These are phyloP conservation scores for Germaria angustata DNA, from an alignment of 2,888 invertebrate genomes.

Conservation along the genomic window DNA sequence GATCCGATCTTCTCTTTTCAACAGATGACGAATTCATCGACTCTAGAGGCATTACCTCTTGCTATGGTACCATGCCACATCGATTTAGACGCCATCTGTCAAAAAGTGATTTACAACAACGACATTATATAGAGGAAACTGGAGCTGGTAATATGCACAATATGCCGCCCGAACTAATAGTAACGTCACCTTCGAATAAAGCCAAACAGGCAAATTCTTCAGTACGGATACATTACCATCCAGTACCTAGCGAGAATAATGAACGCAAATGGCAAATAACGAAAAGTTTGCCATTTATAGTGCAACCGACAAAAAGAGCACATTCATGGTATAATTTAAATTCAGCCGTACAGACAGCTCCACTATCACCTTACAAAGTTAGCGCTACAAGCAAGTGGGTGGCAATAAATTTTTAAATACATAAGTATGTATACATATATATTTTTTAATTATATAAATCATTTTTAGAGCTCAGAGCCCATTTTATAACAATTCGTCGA, in stretches of 20 bases:
- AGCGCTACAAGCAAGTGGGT: conserved; percentile 70
- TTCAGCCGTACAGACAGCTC: conserved; percentile 2
- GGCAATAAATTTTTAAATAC: neutral
- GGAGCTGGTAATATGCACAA: conserved; percentile 71
- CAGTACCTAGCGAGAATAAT: conserved; percentile 24
- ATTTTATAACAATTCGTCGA: conserved; percentile 33
- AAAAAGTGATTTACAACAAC: conserved; percentile 77
- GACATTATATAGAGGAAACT: conserved; percentile 76
- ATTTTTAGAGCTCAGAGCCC: conserved; percentile 1
- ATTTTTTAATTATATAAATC: neutral
- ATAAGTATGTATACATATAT: no score
- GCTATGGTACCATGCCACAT: conserved; percentile 71
- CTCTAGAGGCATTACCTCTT: conserved; percentile 53
- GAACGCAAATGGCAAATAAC: conserved; percentile 65
- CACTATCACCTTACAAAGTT: conserved; percentile 54
- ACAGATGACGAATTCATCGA: conserved; percentile 82
- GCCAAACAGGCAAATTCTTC: conserved; percentile 64
- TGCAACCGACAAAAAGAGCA: conserved; percentile 71
- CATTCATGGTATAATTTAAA: conserved; percentile 79
- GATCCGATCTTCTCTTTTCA: conserved; percentile 83
- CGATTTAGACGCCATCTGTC: conserved; percentile 74
- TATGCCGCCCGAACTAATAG: conserved; percentile 81
- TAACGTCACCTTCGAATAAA: conserved; percentile 77
- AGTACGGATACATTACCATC: conserved; percentile 11
- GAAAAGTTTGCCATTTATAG: conserved; percentile 72